These are phyloP conservation scores for Ancistrus triradiatus DNA, from an alignment of 2,113 vertebrate genomes.

Conservation along the genomic window DNA sequence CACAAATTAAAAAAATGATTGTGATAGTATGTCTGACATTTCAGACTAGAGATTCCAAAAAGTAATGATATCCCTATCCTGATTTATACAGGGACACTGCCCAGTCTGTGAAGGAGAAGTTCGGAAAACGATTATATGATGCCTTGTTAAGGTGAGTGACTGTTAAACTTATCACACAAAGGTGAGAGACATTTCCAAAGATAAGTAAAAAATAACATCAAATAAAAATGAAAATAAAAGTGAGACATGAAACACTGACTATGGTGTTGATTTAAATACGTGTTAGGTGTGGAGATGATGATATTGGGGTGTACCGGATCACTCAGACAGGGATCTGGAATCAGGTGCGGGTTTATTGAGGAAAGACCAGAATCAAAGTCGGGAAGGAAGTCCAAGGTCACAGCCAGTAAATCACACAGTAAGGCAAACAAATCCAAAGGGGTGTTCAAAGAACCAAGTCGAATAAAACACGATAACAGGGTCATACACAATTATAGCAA, in stretches of 20 bases:
- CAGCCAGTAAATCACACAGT: too few species aligned
- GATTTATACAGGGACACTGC: slow-evolving; percentile 82
- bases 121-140: slow-evolving; percentile 93
- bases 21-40: too few species aligned
- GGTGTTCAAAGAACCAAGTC: too few species aligned
- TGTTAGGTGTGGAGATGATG: slow-evolving; percentile 16
- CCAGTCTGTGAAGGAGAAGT: slow-evolving; percentile 91
- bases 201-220: neutral
- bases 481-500: too few species aligned
- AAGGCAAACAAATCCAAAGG: too few species aligned
- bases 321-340: neutral
- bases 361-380: too few species aligned
- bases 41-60: too few species aligned
- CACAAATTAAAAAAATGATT: too few species aligned
- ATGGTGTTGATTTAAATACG: neutral
- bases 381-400: too few species aligned
- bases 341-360: too few species aligned
- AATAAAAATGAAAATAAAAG: neutral
- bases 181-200: slow-evolving; percentile 1
- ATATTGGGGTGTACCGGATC: slow-evolving; percentile 1
- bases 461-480: too few species aligned
- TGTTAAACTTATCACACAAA: neutral
- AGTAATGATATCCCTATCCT: too few species aligned
- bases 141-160: slow-evolving; percentile 81
- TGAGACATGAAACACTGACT: neutral